These are phyloP conservation scores for Tenthredo distinguenda DNA, from an alignment of 2,888 invertebrate species.

Conservation along the genomic window DNA sequence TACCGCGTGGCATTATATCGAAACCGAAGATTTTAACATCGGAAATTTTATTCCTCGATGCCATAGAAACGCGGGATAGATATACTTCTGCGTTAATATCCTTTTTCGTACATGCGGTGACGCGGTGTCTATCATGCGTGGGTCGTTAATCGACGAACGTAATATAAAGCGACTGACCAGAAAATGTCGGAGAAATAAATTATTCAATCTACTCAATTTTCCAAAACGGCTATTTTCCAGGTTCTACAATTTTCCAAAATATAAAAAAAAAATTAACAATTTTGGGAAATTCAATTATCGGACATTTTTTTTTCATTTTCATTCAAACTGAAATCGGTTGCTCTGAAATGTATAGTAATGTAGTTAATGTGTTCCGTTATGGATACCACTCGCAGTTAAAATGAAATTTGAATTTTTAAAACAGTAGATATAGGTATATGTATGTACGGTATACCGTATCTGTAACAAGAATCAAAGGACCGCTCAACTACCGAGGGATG, in stretches of 20 bases:
- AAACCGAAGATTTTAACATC: neutral
- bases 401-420: neutral
- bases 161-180: neutral
- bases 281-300: too few species aligned
- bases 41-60: neutral
- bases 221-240: too few species aligned
- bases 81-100: neutral
- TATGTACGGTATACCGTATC: neutral
- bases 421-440: neutral
- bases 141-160: neutral
- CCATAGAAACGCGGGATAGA: neutral
- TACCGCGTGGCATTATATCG: neutral
- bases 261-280: too few species aligned
- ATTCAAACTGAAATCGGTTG: too few species aligned
- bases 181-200: neutral
- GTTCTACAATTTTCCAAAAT: too few species aligned
- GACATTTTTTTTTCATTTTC: too few species aligned
- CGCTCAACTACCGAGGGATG: neutral
- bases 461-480: slow-evolving; percentile 15
- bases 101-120: neutral
- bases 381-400: neutral
- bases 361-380: neutral
- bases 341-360: too few species aligned
- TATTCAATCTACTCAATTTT: too few species aligned
- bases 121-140: neutral